Percentiles rank a stretch among this genome's conserved stretches.
phyloP scores from a whole-genome alignment of 2,113 vertebrate genomes.

The Ardeotis arabs region DNA sequence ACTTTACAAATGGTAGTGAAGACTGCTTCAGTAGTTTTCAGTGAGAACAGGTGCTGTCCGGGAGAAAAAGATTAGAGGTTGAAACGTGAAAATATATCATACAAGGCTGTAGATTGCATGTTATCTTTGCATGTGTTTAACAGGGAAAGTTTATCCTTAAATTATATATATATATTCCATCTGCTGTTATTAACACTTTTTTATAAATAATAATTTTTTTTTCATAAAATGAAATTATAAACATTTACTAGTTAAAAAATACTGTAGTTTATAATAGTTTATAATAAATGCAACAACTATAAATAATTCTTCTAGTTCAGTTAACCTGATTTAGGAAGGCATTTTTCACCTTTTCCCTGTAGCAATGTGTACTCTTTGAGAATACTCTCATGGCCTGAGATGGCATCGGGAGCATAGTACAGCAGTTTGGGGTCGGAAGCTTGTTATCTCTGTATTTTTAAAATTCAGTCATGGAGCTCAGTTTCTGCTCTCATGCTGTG shows the following conservation, averaged over 20 bases:
- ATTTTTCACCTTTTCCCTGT: neutral
- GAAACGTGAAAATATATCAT: neutral
- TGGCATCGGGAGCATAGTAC: neutral
- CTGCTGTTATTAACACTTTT: neutral
- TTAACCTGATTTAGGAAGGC: neutral
- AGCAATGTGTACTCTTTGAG: neutral
- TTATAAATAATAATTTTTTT: neutral
- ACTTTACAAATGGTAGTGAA: neutral
- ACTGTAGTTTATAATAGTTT: neutral
- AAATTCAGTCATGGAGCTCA: neutral
- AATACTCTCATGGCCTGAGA: neutral
- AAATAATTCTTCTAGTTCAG: neutral
- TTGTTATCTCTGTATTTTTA: slow-evolving; percentile 16
- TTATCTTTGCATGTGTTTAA: neutral
- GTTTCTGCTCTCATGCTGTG: slow-evolving; percentile 7
- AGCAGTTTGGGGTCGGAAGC: neutral
- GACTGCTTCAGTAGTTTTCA: slow-evolving; percentile 12
- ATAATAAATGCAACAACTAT: neutral
- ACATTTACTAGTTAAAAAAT: neutral
- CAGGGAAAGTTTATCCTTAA: neutral
- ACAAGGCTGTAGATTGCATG: neutral
- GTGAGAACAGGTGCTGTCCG: neutral
- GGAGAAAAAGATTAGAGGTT: slow-evolving; percentile 6
- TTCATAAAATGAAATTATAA: neutral
- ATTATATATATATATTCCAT: neutral